Conservation (phyloP, 1,140 invertebrate species). For the Cryptotermes secundus region DNA sequence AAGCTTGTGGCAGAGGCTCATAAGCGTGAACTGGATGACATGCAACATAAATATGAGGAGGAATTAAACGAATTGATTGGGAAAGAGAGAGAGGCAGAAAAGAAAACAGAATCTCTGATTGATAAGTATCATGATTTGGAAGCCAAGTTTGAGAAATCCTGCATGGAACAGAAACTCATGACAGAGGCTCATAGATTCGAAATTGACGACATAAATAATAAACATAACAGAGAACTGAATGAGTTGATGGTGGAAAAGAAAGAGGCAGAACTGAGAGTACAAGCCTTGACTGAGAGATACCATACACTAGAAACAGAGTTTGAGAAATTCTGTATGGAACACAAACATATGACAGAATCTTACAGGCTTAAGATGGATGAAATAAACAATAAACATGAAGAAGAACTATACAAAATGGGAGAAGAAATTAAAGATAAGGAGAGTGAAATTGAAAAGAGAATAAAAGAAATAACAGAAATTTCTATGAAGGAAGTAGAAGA, state of each 20-base stretch:
- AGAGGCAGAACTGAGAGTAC: constrained; percentile 24
- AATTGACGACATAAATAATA: background rate
- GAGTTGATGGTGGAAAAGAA: constrained; percentile 41
- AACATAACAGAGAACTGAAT: constrained; percentile 29
- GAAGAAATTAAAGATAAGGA: background rate
- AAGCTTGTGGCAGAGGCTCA: background rate
- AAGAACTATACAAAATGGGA: background rate
- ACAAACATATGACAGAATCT: background rate
- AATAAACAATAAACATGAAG: background rate
- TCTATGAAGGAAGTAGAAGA: background rate
- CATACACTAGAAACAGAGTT: background rate
- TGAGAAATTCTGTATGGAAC: background rate
- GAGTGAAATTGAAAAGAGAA: background rate
- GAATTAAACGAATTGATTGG: constrained; percentile 39
- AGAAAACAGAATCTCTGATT: background rate
- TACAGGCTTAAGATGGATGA: background rate
- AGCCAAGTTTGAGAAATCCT: background rate
- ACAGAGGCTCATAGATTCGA: background rate
- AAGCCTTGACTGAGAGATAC: background rate
- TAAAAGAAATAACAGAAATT: background rate
- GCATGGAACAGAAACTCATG: background rate
- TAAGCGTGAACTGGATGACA: background rate
- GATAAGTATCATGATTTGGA: background rate
- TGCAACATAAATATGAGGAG: background rate
- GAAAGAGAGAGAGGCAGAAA: constrained; percentile 39